Base-by-base conservation (phyloP, 1,140 invertebrate genomes). In the Panulirus ornatus region DNA sequence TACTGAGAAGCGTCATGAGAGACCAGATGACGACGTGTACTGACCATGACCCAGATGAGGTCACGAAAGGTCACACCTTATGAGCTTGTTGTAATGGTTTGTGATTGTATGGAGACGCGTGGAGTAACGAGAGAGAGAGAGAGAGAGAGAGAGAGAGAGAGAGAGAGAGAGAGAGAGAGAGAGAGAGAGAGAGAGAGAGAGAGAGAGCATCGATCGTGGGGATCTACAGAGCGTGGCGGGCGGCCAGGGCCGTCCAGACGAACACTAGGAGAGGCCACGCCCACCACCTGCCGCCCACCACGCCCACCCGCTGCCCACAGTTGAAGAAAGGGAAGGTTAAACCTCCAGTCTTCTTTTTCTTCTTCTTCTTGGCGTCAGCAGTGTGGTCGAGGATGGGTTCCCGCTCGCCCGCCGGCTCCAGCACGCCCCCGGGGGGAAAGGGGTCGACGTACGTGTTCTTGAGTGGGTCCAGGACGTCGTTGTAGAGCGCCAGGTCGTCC, bases 361-460 rank as follows among this genome's bases (percentile, higher is more conserved):
- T 36, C 0, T n/a, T 30, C 19, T 58, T 81, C 47, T 81, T 81
- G 2, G 51, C 47, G 3, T 36, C 30, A 11, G 34, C 44, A 22
- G 30, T 16, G 34, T 81, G 47, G 8, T 58, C 34, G 9, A 51
- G 0, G 0, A 54, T n/a, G 5, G n/a, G 11, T 81, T 81, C 51
- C 3, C 34, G 19, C 8, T 81, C 78, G 1, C 16, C 0, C 34
- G 54, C 78, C 14, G 11, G 22, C 1, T 54, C 78, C 47, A 54
- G 36, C 47, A 58, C 51, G 27, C 76, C 76, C 14, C 78, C 78
- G 1, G 78, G 36, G 30, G 47, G 51, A 34, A 58, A 58, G 16
- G 58, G 27, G 44, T 58, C 44, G 78, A 66, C n/a, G 58, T 30
- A 66, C 2, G 27, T 81, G 16, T 81, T 81, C 47, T 58, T 34